Base-by-base conservation (phyloP, 1,140 invertebrate species). In the Melipona quadrifasciata region DNA sequence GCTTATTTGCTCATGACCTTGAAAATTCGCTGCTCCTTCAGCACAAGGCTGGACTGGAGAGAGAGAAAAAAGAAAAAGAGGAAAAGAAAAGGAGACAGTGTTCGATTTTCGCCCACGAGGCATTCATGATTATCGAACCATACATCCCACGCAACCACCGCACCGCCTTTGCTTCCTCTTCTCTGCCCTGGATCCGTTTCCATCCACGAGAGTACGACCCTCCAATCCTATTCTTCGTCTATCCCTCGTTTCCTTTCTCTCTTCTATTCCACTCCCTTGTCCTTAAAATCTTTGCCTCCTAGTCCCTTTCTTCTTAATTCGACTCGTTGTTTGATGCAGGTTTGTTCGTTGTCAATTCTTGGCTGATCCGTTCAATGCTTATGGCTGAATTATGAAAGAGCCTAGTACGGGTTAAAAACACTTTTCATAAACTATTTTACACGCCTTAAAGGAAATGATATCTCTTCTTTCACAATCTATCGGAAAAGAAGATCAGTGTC, bases 61-160 rank as follows among this genome's bases (percentile, higher is more conserved):
- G 3, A 21, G 0, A 6, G n/a, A n/a, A 65, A n/a, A 10, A 19
- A 21, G 19, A 24, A n/a, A 17, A 39, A 65, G 31, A 47, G 51
- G 17, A 34, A 24, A 83, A 79, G 31, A 27, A 17, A 53, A 70
- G 72, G 27, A 65, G 67, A 31, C 27, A 12, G 72, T 27, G 79
- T 87, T 89, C 80, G 87, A 87, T 89, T 86, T 84, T 82, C 83
- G 79, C 85, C 89, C 74, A 84, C 85, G 83, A 68, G 17, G 61
- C 34, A 55, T 67, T 65, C 68, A 79, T 64, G 58, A 83, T 92
- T 92, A 93, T 93, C 84, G 91, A 93, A 86, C 91, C 58, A 84
- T 86, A 74, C 92, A 86, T 89, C 90, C 90, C 86, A 92, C 91
- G 86, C 91, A 80, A 68, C 80, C 79, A 78, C 83, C 86, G 75